Conservation (phyloP, 2,888 invertebrate species). For the Aphodius sticticus region DNA sequence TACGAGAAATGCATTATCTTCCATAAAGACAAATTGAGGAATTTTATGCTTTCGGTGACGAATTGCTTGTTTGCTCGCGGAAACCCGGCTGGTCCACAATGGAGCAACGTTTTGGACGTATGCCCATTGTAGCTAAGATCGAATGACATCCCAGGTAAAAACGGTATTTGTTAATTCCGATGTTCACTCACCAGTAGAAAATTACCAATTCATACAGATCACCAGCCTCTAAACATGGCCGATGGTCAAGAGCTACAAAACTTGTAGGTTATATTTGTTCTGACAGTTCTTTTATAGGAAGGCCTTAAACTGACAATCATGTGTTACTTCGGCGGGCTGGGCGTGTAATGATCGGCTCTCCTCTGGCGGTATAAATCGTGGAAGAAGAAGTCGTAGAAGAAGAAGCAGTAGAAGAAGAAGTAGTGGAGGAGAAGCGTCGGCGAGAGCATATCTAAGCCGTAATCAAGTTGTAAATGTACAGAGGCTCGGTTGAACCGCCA, state of each 20-base stretch:
- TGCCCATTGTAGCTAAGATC: background rate
- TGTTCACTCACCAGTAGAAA: background rate
- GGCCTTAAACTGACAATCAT: too few species aligned
- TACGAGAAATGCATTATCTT: background rate
- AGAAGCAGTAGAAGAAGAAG: background rate
- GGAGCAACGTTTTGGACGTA: background rate
- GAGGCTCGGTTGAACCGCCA: conserved; percentile 49
- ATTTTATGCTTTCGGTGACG: conserved; percentile 11
- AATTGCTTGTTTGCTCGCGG: conserved; percentile 9
- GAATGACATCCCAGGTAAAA: background rate
- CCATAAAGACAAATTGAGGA: conserved; percentile 10
- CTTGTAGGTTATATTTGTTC: too few species aligned
- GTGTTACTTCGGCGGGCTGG: too few species aligned
- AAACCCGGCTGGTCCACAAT: background rate
- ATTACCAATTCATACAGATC: background rate
- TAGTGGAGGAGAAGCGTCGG: background rate
- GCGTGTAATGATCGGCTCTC: background rate
- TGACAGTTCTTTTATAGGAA: too few species aligned
- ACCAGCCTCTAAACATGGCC: background rate
- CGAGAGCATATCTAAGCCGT: conserved; percentile 21
- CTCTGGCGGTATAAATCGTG: background rate
- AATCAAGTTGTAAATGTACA: conserved; percentile 39
- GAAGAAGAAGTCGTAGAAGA: background rate
- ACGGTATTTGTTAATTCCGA: background rate
- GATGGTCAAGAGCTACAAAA: background rate